phyloP scores from a whole-genome alignment of 1,140 invertebrate genomes.

The Tetraneura akinire region DNA sequence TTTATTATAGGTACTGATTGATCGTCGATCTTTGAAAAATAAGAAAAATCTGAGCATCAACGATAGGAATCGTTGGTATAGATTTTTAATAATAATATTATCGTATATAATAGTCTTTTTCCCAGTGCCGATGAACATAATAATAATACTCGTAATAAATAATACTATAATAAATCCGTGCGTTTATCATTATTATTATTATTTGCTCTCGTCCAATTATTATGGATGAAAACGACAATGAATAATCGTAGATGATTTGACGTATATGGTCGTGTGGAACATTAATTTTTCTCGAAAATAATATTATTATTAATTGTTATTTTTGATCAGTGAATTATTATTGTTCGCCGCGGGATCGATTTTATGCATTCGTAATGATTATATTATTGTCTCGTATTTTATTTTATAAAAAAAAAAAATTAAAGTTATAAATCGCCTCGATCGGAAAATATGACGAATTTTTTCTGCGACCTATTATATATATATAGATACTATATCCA shows the following conservation, averaged over 20 bases:
- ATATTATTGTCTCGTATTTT: background rate
- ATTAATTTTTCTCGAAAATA: no score
- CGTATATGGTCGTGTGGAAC: background rate
- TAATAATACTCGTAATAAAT: no score
- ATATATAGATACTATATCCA: no score
- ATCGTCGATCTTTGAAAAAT: background rate
- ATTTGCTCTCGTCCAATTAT: constrained; percentile 13
- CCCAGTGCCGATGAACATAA: background rate
- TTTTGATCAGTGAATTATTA: background rate
- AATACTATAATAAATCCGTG: background rate
- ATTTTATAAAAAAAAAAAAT: no score
- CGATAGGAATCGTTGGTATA: background rate
- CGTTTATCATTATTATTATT: background rate
- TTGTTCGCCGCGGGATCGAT: background rate
- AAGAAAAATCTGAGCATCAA: no score
- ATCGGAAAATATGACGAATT: no score
- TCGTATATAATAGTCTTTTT: background rate
- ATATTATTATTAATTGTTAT: background rate
- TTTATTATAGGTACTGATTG: constrained; percentile 23
- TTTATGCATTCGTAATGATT: background rate
- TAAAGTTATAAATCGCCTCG: no score
- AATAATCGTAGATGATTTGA: constrained; percentile 15
- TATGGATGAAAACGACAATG: background rate
- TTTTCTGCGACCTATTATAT: no score
- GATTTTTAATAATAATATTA: background rate